phyloP scores from a whole-genome alignment of 2,888 invertebrate species.

The Diaperis boleti region DNA sequence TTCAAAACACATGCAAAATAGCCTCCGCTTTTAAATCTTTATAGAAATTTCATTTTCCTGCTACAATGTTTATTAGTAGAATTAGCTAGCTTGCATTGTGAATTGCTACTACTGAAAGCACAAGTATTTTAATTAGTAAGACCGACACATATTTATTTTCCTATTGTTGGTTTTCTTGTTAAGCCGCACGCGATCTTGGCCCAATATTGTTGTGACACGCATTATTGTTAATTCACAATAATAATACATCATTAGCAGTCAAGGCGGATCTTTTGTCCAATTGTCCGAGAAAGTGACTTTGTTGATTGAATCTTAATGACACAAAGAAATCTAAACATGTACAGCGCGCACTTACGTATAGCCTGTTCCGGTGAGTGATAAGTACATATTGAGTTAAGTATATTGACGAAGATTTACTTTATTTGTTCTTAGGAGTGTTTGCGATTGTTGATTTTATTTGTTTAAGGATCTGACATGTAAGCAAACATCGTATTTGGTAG shows the following conservation, averaged over 20 bases:
- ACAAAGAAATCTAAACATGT: not conserved
- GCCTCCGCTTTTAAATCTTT: no score
- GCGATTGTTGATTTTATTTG: no score
- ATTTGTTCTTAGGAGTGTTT: no score
- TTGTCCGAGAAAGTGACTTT: not conserved
- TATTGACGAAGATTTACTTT: no score
- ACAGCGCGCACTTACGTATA: not conserved
- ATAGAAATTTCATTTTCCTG: no score
- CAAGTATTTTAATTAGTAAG: not conserved
- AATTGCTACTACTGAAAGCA: not conserved
- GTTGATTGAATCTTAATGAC: not conserved
- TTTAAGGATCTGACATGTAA: no score
- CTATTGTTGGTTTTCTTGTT: not conserved
- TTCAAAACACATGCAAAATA: no score
- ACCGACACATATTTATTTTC: no score
- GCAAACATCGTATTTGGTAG: no score
- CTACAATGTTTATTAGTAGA: no score
- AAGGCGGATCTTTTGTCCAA: not conserved
- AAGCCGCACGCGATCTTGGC: not conserved
- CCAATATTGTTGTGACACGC: not conserved
- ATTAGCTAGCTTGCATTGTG: no score
- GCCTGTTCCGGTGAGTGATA: not conserved
- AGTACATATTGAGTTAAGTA: not conserved
- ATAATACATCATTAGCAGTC: constrained; percentile 1
- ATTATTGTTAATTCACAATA: not conserved